A percentile compares a stretch with the other conserved stretches of the same genome.
These are phyloP conservation scores for Helicoverpa armigera DNA, from an alignment of 1,140 invertebrate genomes.

Conservation along the genomic window DNA sequence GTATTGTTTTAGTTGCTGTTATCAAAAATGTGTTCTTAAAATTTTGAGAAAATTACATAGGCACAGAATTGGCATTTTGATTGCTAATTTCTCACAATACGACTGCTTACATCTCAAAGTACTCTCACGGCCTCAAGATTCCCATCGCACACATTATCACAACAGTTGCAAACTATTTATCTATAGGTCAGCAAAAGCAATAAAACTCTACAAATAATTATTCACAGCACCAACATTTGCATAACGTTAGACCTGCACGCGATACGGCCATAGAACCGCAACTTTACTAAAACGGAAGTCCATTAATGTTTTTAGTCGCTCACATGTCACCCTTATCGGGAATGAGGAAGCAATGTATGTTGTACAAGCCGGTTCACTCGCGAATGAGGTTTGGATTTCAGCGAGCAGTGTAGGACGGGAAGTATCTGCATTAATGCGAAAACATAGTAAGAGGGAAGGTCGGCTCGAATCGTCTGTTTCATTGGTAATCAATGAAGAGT, in stretches of 20 bases:
- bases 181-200: conserved; percentile 56
- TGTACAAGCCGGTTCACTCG: conserved; percentile 45
- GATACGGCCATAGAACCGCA: conserved; percentile 52
- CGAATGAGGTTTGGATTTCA: conserved; percentile 33
- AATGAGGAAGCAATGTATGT: conserved; percentile 57
- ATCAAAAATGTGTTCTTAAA: too few relatives aligned
- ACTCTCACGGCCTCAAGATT: conserved; percentile 20
- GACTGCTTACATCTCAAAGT: neutral
- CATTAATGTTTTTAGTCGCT: conserved; percentile 66
- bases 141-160: conserved; percentile 23
- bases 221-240: conserved; percentile 66
- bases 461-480: neutral
- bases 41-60: too few relatives aligned
- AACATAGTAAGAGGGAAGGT: conserved; percentile 27
- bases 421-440: conserved; percentile 63
- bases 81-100: neutral
- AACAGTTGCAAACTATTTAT: conserved; percentile 46
- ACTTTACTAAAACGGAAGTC: conserved; percentile 58
- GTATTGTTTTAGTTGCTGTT: too few relatives aligned
- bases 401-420: conserved; percentile 35
- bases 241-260: conserved; percentile 60
- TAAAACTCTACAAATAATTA: conserved; percentile 67
- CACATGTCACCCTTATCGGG: conserved; percentile 56
- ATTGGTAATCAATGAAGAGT: conserved; percentile 35
- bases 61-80: neutral